Conservation (phyloP, 2,888 invertebrate species). For the Brassicogethes aeneus region DNA sequence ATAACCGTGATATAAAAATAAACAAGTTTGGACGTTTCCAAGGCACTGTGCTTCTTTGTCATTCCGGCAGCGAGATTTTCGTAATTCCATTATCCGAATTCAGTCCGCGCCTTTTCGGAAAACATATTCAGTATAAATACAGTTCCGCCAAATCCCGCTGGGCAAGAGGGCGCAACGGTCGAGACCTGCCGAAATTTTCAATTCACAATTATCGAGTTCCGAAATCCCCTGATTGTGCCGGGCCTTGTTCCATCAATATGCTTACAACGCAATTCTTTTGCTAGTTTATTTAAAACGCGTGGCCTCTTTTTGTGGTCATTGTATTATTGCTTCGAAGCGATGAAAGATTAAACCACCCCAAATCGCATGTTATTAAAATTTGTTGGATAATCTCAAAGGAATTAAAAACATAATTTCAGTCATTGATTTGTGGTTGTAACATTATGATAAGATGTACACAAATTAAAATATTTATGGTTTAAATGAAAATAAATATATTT, state of each 20-base stretch:
- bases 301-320: conserved; percentile 13
- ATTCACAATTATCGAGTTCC: conserved; percentile 32
- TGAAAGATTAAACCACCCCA: no score
- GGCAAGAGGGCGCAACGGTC: conserved; percentile 27
- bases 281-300: conserved; percentile 9
- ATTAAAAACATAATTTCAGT: no score
- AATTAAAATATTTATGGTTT: no score
- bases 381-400: no score
- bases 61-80: conserved; percentile 31
- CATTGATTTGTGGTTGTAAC: no score
- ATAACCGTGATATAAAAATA: conserved; percentile 27
- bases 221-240: conserved; percentile 21
- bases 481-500: no score
- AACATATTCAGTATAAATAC: conserved; percentile 35
- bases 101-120: conserved; percentile 29
- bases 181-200: conserved; percentile 35
- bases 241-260: conserved; percentile 9
- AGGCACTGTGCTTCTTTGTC: conserved; percentile 32
- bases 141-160: conserved; percentile 30
- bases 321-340: no score
- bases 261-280: conserved; percentile 7
- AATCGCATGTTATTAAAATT: no score
- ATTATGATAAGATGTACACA: no score
- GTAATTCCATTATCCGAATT: conserved; percentile 35
- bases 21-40: conserved; percentile 29